Evolutionary conservation across 2,113 vertebrate genomes (phyloP), one percentile per base, ranked within the genome.

Genomic region (Myocastor coypus): DNA sequence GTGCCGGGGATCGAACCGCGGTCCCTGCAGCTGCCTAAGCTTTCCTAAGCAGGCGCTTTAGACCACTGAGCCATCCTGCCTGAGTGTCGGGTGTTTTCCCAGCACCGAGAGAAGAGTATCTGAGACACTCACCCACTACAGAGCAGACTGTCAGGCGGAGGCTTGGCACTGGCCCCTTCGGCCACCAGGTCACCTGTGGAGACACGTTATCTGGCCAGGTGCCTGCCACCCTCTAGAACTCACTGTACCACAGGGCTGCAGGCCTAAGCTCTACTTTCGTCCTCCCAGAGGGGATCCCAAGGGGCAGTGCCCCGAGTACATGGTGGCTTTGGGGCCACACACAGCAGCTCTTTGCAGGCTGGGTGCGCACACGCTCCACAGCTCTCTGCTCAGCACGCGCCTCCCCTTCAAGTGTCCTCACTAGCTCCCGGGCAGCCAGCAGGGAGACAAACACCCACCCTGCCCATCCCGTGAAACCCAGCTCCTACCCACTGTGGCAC

Each of bases 111-210:
- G 46, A 46, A 46, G 46, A 46, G 46, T 46, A 46, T 5, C 46
- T 46, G 46, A 46, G 46, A 8, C 46, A 46, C 46, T 46, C 46
- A 99, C 99, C 99, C 99, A 2, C 99, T 99, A 97, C 99, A 99
- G 98, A 99, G 99, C 96, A 99, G 97, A 69, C 99, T 99, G 93
- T 99, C 99, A 11, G 99, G 99, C 26, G 98, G 95, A 1, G 98
- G 98, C 95, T 99, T 99, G 68, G 97, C 99, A 89, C 97, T 97
- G 7, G 98, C 98, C 37, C 96, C 97, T 68, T 99, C 99, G n/a
- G 98, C 98, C 52, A 98, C 98, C 86, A 99, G 97, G 78, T 99
- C 99, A 98, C 98, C 99, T 99, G 94, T 3, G 81, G 75, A 95
- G 37, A 92, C 75, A 80, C 2, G 7, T 30, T 24, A 30, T 32